Evolutionary conservation across 2,113 vertebrate genomes (phyloP), one percentile per base, ranked within the genome.

Genomic region (Oncorhynchus keta): DNA sequence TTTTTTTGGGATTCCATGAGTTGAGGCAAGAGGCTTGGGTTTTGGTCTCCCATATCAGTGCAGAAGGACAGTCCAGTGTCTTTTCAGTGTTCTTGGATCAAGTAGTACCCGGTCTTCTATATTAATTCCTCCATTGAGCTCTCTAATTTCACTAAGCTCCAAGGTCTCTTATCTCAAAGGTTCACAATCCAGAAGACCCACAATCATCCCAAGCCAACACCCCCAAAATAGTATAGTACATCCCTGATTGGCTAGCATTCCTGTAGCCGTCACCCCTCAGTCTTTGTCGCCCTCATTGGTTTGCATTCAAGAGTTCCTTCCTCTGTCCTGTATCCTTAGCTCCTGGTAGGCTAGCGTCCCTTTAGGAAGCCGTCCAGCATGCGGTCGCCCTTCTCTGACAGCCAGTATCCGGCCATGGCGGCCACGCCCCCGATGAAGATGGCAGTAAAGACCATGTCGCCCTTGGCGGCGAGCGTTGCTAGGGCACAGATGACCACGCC

Each of bases 331-430:
- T 65, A 51, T 70, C 68, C 68, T n/a, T 24, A 22, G n/a, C 39
- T 45, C 45, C 68, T 35, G 55, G 39, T 9, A 66, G 66, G 59
- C 81, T 92, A 94, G 70, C 91, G 92, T 72, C 97, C 97, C 90
- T 97, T 97, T 85, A 99, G 94, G 86, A 99, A 95, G 68, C 97
- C 97, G 0, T 99, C 96, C 1, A 99, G 93, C 90, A 98, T 94
- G 0, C 95, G 93, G 89, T 99, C 98, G 1, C 97, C 97, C 75
- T 96, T 97, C 81, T 99, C 98, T 0, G 97, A 97, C 72, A 99
- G 90, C 98, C 98, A 99, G 89, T 99, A 99, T 73, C 98, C 98
- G 0, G 97, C 97, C 96, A 99, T 99, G 61, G 98, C 98, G 0
- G 98, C 98, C 79, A 99, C 94, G 0, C 97, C 98, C 0, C 98